Evolutionary conservation across 2,797 vertebrate genomes (phyloP).

Genomic region (Champsocephalus esox): DNA sequence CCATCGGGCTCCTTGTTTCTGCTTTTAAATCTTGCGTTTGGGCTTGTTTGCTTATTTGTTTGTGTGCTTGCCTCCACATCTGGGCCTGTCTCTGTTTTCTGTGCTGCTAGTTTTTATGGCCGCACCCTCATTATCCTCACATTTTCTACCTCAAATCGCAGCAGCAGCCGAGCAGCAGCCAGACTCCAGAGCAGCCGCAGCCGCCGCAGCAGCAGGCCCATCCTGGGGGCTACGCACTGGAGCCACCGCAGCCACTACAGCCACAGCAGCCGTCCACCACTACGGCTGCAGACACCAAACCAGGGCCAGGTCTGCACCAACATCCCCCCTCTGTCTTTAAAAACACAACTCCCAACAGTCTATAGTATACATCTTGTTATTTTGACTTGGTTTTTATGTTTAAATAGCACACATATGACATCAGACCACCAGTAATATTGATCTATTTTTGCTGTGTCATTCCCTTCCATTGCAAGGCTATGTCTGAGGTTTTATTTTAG

Average conservation of each 20-base stretch:
- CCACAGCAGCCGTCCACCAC: slow-evolving; percentile 72
- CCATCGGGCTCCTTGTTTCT: slow-evolving; percentile 58
- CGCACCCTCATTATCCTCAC: slow-evolving; percentile 91
- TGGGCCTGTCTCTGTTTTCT: slow-evolving; percentile 76
- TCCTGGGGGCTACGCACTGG: slow-evolving; percentile 65
- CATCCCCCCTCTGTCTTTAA: neutral
- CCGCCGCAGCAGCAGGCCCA: slow-evolving; percentile 70
- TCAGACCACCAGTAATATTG: neutral
- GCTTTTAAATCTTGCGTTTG: slow-evolving; percentile 60
- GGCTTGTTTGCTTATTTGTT: slow-evolving; percentile 66
- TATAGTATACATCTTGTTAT: too few species aligned
- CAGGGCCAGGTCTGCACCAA: slow-evolving; percentile 77
- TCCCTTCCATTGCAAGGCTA: neutral
- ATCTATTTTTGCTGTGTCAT: neutral
- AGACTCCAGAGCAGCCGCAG: slow-evolving; percentile 79
- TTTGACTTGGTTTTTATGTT: neutral
- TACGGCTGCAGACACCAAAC: slow-evolving; percentile 75
- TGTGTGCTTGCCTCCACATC: slow-evolving; percentile 63
- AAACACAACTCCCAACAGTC: neutral
- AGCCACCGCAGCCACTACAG: slow-evolving; percentile 54
- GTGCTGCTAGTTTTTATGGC: slow-evolving; percentile 86
- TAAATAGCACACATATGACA: neutral
- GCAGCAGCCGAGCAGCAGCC: slow-evolving; percentile 88
- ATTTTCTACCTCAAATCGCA: slow-evolving; percentile 94
- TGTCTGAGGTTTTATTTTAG: neutral